Conservation (phyloP, 2,888 invertebrate species). For the Ophion obscuratus region DNA sequence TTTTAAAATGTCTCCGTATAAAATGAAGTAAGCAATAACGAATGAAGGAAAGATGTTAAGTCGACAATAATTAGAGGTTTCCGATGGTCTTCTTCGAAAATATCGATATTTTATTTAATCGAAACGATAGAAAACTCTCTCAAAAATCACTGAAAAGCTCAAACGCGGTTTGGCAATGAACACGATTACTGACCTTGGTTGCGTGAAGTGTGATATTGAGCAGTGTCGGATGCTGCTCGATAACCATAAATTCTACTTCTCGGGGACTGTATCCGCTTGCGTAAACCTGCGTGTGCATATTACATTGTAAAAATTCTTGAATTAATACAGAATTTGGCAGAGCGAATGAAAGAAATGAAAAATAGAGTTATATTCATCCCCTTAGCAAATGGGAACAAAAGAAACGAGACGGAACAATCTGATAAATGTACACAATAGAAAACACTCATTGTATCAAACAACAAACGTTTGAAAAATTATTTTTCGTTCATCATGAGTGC, state of each 20-base stretch:
- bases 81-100: neutral
- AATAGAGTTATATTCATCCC: neutral
- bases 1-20: too few species aligned
- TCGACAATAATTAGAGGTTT: neutral
- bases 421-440: neutral
- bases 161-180: neutral
- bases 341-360: conserved; percentile 7
- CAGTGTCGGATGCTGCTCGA: conserved; percentile 93
- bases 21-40: too few species aligned
- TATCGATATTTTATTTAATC: neutral
- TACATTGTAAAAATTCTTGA: neutral
- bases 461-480: too few species aligned
- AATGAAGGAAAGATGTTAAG: neutral
- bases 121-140: neutral
- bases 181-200: conserved; percentile 88
- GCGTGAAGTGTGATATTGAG: conserved; percentile 93
- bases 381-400: neutral
- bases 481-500: too few species aligned
- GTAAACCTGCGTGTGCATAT: conserved; percentile 87
- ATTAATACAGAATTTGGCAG: too few species aligned
- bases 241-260: conserved; percentile 94
- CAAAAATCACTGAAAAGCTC: neutral
- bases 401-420: neutral
- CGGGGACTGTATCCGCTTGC: conserved; percentile 93
- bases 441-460: too few species aligned